Evolutionary conservation across 2,888 invertebrate species (phyloP).

Genomic region (Phorcus lineatus): DNA sequence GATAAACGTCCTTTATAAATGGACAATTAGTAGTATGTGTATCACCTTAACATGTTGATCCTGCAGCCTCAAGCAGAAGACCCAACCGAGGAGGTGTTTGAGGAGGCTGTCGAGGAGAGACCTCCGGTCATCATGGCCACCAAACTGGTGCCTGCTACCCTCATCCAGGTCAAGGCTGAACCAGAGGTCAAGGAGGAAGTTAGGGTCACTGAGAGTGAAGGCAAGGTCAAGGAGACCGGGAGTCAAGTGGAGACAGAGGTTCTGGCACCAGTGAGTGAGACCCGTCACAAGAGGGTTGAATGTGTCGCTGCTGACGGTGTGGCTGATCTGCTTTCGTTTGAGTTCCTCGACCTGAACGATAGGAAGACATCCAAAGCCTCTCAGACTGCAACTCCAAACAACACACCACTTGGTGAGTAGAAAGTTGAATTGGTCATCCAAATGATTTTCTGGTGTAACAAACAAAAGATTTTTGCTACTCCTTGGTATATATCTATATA

Average conservation of each 20-base stretch:
- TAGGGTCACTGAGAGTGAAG: slow-evolving; percentile 38
- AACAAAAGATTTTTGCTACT: too few relatives aligned
- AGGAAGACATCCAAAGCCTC: not conserved
- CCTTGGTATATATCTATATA: too few relatives aligned
- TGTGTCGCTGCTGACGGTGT: not conserved
- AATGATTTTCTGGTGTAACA: too few relatives aligned
- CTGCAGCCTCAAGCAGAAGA: not conserved
- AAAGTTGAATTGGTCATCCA: too few relatives aligned
- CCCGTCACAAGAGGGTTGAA: not conserved
- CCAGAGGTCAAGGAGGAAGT: slow-evolving; percentile 23
- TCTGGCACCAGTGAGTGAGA: not conserved
- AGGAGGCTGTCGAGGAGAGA: not conserved
- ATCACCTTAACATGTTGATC: too few relatives aligned
- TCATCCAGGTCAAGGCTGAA: slow-evolving; percentile 36
- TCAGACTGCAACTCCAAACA: slow-evolving; percentile 70
- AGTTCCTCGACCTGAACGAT: slow-evolving; percentile 20
- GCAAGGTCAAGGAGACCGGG: slow-evolving; percentile 36
- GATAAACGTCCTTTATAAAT: too few relatives aligned
- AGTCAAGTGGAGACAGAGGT: not conserved
- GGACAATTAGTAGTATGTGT: too few relatives aligned
- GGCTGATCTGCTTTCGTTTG: slow-evolving; percentile 28
- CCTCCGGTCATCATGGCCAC: not conserved
- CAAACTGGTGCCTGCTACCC: not conserved
- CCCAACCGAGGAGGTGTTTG: not conserved
- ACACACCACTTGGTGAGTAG: slow-evolving; percentile 68